A percentile compares a stretch with the other conserved stretches of the same genome.
These are phyloP conservation scores for Drosophila mercatorum DNA, from an alignment of 2,888 invertebrate genomes.

Conservation along the genomic window DNA sequence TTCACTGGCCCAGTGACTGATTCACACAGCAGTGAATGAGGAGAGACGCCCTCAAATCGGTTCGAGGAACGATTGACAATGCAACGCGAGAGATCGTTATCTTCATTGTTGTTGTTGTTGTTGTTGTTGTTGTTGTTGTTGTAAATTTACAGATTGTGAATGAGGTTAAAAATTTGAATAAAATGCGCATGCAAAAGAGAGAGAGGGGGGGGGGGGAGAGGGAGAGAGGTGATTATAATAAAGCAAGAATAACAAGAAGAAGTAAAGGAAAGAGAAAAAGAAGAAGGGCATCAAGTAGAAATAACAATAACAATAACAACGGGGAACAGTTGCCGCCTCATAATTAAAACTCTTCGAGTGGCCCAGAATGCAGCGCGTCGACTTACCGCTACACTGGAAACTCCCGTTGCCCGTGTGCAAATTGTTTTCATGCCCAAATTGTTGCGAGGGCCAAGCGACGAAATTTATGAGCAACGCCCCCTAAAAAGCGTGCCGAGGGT, in stretches of 20 bases:
- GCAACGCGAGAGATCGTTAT: constrained; percentile 15
- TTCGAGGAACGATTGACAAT: constrained; percentile 63
- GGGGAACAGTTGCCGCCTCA: constrained; percentile 65
- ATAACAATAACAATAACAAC: constrained; percentile 56
- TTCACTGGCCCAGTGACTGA: constrained; percentile 22
- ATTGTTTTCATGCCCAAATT: constrained; percentile 64
- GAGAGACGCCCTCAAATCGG: constrained; percentile 33
- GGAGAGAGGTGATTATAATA: constrained; percentile 7
- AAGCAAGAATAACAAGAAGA: constrained; percentile 34
- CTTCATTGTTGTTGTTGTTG: constrained; percentile 1
- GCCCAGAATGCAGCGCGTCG: constrained; percentile 56
- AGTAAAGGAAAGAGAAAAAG: constrained; percentile 13
- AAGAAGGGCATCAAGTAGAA: constrained; percentile 26
- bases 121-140: constrained; percentile 8
- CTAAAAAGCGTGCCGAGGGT: constrained; percentile 51
- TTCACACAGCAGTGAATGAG: constrained; percentile 27
- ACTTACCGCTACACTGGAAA: not conserved
- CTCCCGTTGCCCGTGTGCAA: constrained; percentile 45
- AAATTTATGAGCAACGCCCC: constrained; percentile 67
- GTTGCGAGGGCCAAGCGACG: constrained; percentile 33
- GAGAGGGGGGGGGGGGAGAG: not conserved
- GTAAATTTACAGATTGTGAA: constrained; percentile 64
- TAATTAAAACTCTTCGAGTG: constrained; percentile 70
- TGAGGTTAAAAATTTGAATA: constrained; percentile 74
- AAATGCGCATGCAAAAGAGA: constrained; percentile 71